Evolutionary conservation across 2,888 invertebrate genomes (phyloP).

Genomic region (Harpagoxenus sublaevis): DNA sequence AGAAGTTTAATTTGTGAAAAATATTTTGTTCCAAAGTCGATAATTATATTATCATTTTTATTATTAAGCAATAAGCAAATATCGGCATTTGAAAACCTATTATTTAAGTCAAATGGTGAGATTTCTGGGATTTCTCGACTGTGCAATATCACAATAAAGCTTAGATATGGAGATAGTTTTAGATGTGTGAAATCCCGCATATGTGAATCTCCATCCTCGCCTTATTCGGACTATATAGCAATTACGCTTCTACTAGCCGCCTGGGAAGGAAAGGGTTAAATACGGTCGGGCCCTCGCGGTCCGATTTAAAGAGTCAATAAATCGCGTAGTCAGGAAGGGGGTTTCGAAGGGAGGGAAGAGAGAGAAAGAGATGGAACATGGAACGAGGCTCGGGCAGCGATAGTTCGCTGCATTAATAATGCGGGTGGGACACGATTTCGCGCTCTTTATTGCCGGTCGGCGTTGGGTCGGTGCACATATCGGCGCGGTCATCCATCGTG

Average conservation of each 20-base stretch:
- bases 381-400: constrained; percentile 70
- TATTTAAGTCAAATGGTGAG: background rate
- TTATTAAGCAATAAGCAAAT: background rate
- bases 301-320: constrained; percentile 66
- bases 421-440: constrained; percentile 74
- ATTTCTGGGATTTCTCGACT: background rate
- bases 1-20: constrained; percentile 5
- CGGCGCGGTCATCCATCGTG: constrained; percentile 74
- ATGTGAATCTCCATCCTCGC: background rate
- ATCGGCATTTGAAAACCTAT: background rate
- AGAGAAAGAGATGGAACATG: constrained; percentile 53
- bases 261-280: constrained; percentile 25
- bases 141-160: background rate
- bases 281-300: constrained; percentile 27
- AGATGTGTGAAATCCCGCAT: too few relatives aligned
- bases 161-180: background rate
- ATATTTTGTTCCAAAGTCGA: background rate
- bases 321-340: constrained; percentile 41
- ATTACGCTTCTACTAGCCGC: background rate
- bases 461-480: constrained; percentile 70
- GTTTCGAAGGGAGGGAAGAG: constrained; percentile 11
- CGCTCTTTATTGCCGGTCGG: constrained; percentile 73
- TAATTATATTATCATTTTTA: background rate
- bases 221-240: constrained; percentile 2
- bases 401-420: constrained; percentile 77